These are phyloP conservation scores for Sprattus sprattus DNA, from an alignment of 2,113 vertebrate species.

Conservation along the genomic window DNA sequence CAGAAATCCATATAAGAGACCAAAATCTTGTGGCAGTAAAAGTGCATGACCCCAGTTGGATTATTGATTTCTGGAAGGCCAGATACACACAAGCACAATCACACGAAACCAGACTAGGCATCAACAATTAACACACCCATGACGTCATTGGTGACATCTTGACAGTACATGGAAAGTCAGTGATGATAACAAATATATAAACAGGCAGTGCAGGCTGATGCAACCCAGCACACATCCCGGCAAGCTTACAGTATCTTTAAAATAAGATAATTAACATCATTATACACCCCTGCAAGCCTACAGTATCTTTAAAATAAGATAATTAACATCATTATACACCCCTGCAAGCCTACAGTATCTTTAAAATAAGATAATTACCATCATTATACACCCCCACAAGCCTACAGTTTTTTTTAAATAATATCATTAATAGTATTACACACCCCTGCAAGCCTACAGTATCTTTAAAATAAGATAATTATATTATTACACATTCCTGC, in stretches of 20 bases:
- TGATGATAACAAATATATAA: neutral
- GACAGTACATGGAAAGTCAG: neutral
- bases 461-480: no score
- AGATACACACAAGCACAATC: neutral
- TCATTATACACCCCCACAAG: no score
- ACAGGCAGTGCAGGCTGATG: neutral
- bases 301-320: no score
- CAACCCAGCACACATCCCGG: neutral
- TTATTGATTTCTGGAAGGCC: neutral
- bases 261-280: no score
- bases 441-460: no score
- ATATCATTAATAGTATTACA: no score
- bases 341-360: no score
- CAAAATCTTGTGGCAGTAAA: neutral
- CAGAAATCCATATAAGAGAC: neutral
- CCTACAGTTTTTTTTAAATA: no score
- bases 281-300: no score
- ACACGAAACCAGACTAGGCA: neutral
- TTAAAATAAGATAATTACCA: no score
- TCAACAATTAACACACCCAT: neutral
- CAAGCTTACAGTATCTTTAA: neutral
- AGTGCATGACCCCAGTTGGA: neutral
- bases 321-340: neutral
- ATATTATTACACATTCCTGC: no score
- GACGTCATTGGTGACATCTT: neutral